Evolutionary conservation across 2,113 vertebrate genomes (phyloP).

Genomic region (Promerops cafer): DNA sequence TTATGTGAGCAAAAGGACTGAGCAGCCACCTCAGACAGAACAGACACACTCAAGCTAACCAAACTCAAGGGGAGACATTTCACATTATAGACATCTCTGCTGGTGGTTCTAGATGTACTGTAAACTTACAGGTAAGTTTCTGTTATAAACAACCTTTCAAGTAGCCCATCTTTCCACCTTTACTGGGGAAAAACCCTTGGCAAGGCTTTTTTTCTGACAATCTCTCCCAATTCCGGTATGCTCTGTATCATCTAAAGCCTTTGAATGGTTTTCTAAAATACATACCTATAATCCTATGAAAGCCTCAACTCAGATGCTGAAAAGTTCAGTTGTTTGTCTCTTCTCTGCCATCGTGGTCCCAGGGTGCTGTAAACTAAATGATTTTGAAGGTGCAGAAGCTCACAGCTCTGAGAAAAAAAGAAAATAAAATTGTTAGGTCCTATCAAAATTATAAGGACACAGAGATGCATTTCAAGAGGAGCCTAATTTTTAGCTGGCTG

Average conservation of each 20-base stretch:
- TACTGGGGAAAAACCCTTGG: neutral
- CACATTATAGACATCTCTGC: neutral
- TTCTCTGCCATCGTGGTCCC: neutral
- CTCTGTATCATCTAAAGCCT: neutral
- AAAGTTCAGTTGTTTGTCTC: neutral
- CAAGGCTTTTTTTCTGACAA: neutral
- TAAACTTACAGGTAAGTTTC: neutral
- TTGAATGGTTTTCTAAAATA: neutral
- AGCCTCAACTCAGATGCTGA: neutral
- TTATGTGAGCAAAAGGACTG: neutral
- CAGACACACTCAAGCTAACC: neutral
- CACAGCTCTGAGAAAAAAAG: neutral
- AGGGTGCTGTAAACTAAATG: neutral
- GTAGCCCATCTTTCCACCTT: neutral
- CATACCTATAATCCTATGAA: neutral
- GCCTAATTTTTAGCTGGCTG: neutral
- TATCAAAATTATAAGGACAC: neutral
- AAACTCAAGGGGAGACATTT: neutral
- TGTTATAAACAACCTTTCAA: neutral
- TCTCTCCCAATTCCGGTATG: neutral
- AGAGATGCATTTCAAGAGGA: neutral
- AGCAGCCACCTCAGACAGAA: neutral
- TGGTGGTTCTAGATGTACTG: neutral
- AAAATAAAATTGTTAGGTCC: neutral
- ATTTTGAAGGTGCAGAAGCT: neutral